These are phyloP conservation scores for Julus scandinavius DNA, from an alignment of 2,888 invertebrate species.

Conservation along the genomic window DNA sequence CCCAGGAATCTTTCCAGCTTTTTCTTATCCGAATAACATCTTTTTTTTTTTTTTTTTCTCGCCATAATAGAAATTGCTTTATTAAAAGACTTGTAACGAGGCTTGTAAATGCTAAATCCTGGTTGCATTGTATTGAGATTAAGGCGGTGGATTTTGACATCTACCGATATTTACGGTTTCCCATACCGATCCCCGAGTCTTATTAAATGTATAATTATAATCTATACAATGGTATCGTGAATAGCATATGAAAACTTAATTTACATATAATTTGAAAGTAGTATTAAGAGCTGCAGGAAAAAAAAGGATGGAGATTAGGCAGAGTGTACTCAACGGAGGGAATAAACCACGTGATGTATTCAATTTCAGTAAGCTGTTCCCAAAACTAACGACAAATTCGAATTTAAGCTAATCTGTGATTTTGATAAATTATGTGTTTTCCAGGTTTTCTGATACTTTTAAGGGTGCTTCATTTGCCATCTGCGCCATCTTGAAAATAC, in stretches of 20 bases:
- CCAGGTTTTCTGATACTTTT: no score
- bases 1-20: not conserved
- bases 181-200: not conserved
- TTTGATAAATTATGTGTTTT: no score
- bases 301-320: no score
- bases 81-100: slow-evolving; percentile 32
- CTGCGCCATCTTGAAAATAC: not conserved
- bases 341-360: no score
- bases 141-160: slow-evolving; percentile 4
- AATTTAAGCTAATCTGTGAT: no score
- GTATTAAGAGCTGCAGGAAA: not conserved
- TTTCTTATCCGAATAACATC: slow-evolving; percentile 18
- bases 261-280: not conserved
- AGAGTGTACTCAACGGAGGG: no score
- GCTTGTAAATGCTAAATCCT: not conserved
- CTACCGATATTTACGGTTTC: not conserved
- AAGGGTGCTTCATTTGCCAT: not conserved
- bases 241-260: not conserved
- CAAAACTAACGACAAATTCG: no score
- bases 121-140: not conserved
- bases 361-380: no score
- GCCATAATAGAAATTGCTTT: not conserved
- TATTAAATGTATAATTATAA: not conserved
- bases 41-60: not conserved
- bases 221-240: not conserved